Evolutionary conservation across 2,888 invertebrate genomes (phyloP).

Genomic region (Nysson spinosus): DNA sequence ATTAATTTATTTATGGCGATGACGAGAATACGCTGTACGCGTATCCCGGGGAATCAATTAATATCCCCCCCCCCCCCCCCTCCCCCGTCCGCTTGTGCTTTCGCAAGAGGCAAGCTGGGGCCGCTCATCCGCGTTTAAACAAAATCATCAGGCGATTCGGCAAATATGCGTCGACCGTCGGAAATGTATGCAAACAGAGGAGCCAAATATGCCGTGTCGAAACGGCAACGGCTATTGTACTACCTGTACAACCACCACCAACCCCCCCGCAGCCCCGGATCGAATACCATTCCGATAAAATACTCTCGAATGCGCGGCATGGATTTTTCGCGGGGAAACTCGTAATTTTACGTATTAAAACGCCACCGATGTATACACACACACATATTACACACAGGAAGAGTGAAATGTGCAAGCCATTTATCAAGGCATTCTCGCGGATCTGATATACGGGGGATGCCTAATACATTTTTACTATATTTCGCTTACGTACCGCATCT

Average conservation of each 20-base stretch:
- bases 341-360: conserved; percentile 16
- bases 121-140: conserved; percentile 41
- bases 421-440: not conserved
- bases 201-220: conserved; percentile 37
- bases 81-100: conserved; percentile 42
- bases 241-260: no score
- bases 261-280: not conserved
- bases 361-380: no score
- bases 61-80: no score
- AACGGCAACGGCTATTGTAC: conserved; percentile 23
- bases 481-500: not conserved
- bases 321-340: conserved; percentile 6
- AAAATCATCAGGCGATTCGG: conserved; percentile 50
- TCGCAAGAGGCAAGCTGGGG: conserved; percentile 22
- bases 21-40: conserved; percentile 27
- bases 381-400: no score
- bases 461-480: conserved; percentile 1
- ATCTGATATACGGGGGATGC: conserved; percentile 11
- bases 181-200: conserved; percentile 45
- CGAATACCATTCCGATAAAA: conserved; percentile 4
- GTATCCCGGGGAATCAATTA: conserved; percentile 50
- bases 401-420: conserved; percentile 4
- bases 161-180: conserved; percentile 33
- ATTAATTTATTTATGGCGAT: conserved; percentile 56
- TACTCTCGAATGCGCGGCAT: not conserved